Evolutionary conservation across 2,113 vertebrate species (phyloP).

Genomic region (Coracopsis vasa): DNA sequence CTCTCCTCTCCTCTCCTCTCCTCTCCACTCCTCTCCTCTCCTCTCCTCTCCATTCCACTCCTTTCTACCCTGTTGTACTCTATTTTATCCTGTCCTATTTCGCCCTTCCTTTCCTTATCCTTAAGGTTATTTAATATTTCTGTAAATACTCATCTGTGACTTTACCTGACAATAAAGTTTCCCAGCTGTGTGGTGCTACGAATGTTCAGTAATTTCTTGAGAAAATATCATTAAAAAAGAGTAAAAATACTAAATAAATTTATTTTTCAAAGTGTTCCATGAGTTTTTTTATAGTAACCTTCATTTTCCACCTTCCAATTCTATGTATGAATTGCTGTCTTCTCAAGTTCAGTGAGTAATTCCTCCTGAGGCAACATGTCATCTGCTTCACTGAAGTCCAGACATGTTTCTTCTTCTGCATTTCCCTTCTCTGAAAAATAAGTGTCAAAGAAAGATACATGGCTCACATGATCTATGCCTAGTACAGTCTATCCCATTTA

Average conservation of each 20-base stretch:
- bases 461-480: background rate
- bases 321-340: constrained; percentile 31
- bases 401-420: constrained; percentile 16
- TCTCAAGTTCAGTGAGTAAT: constrained; percentile 24
- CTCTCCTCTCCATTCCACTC: too few relatives aligned
- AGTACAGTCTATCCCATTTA: background rate
- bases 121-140: background rate
- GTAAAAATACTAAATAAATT: background rate
- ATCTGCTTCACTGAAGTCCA: constrained; percentile 42
- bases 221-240: background rate
- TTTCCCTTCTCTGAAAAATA: background rate
- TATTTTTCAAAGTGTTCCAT: background rate
- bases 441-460: background rate
- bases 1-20: background rate
- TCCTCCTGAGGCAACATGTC: constrained; percentile 52
- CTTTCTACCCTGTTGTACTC: background rate
- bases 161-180: background rate
- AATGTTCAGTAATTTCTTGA: background rate
- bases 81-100: background rate
- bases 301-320: background rate
- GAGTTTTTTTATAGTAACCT: background rate
- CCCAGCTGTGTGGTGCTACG: background rate
- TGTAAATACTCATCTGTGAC: background rate
- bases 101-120: background rate
- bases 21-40: background rate